Percentiles rank a stretch among this genome's conserved stretches.
Evolutionary conservation across 2,113 vertebrate species (phyloP).

Genomic region (Tachysurus fulvidraco): DNA sequence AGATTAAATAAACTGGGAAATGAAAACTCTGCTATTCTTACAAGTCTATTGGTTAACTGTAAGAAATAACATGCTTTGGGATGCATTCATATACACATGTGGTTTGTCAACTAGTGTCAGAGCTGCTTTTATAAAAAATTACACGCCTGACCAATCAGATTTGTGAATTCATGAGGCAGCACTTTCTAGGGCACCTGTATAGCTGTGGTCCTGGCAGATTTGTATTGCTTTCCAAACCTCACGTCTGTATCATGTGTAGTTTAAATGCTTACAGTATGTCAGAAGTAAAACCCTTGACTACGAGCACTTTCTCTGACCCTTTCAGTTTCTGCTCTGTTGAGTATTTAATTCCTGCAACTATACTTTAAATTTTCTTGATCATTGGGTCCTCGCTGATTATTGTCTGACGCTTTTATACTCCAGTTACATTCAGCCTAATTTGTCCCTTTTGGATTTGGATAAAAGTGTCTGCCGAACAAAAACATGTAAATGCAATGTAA

Average conservation of each 20-base stretch:
- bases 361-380: not conserved
- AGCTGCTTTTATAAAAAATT: not conserved
- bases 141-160: not conserved
- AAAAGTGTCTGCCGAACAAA: not conserved
- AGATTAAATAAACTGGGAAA: not conserved
- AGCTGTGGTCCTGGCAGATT: not conserved
- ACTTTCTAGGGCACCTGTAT: not conserved
- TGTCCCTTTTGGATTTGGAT: conserved; percentile 1
- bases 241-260: not conserved
- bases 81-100: not conserved
- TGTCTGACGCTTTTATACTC: not conserved
- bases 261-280: not conserved
- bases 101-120: not conserved
- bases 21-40: not conserved
- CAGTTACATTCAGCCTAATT: not conserved
- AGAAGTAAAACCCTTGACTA: not conserved
- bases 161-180: not conserved
- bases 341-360: not conserved
- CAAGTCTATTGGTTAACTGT: not conserved
- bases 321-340: no score
- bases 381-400: not conserved
- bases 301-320: not conserved
- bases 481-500: conserved; percentile 2
- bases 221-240: not conserved
- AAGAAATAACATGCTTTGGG: not conserved